phyloP scores from a whole-genome alignment of 2,797 vertebrate species.

The Schizothorax lantsangensis region DNA sequence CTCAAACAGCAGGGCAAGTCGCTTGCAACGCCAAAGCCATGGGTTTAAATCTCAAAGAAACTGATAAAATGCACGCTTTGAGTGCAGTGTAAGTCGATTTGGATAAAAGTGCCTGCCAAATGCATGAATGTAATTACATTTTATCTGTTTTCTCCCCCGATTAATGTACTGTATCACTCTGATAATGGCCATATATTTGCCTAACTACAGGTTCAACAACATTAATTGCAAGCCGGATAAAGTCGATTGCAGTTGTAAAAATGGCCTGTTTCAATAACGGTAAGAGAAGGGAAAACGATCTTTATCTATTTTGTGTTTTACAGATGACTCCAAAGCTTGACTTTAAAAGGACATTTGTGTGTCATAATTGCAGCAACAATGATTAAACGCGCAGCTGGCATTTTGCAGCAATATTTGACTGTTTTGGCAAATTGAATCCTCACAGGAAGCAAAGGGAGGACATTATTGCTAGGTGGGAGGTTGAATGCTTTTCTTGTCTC shows the following conservation, averaged over 20 bases:
- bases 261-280: slow-evolving; percentile 41
- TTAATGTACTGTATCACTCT: slow-evolving; percentile 20
- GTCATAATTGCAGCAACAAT: slow-evolving; percentile 29
- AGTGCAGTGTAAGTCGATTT: neutral
- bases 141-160: slow-evolving; percentile 15
- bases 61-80: neutral
- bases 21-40: neutral
- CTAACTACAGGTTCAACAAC: slow-evolving; percentile 37
- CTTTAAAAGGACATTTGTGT: slow-evolving; percentile 30
- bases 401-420: slow-evolving; percentile 58
- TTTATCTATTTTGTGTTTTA: slow-evolving; percentile 33
- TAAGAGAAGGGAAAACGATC: neutral
- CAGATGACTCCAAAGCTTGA: slow-evolving; percentile 1
- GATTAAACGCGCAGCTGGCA: slow-evolving; percentile 59
- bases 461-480: slow-evolving; percentile 52
- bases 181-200: slow-evolving; percentile 29
- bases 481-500: slow-evolving; percentile 44
- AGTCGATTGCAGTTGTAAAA: slow-evolving; percentile 52
- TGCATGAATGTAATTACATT: slow-evolving; percentile 26
- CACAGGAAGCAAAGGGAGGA: slow-evolving; percentile 48
- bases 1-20: neutral
- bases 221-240: slow-evolving; percentile 51
- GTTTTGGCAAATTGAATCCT: slow-evolving; percentile 63
- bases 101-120: slow-evolving; percentile 19
- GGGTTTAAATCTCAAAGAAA: neutral